Evolutionary conservation across 2,888 invertebrate species (phyloP).

Genomic region (Drosophila emarginata): DNA sequence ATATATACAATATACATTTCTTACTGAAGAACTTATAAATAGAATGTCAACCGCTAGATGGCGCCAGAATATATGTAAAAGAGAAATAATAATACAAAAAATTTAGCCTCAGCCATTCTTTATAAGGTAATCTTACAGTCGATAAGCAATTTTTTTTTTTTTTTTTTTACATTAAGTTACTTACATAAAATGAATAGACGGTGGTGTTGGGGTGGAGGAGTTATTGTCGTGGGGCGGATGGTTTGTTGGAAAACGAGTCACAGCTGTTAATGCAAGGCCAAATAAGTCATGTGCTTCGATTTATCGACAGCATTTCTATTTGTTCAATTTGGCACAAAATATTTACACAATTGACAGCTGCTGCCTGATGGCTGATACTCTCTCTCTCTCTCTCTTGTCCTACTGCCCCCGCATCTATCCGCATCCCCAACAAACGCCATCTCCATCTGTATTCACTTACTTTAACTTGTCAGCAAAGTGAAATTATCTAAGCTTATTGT

Average conservation of each 20-base stretch:
- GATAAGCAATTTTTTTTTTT: too few relatives aligned
- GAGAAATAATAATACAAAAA: too few relatives aligned
- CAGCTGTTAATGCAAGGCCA: slow-evolving; percentile 66
- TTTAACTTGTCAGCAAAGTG: slow-evolving; percentile 1
- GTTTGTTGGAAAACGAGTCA: slow-evolving; percentile 22
- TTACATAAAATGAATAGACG: slow-evolving; percentile 1
- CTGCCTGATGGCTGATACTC: slow-evolving; percentile 8
- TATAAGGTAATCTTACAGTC: too few relatives aligned
- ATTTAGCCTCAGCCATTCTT: too few relatives aligned
- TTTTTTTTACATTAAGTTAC: neutral
- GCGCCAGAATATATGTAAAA: too few relatives aligned
- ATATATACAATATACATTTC: too few relatives aligned
- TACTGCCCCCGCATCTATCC: too few relatives aligned
- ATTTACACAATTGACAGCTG: slow-evolving; percentile 76
- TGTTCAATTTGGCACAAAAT: slow-evolving; percentile 71
- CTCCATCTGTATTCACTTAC: neutral
- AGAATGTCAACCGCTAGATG: too few relatives aligned
- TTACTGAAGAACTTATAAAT: too few relatives aligned
- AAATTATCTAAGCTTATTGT: slow-evolving; percentile 73
- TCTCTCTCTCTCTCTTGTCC: neutral
- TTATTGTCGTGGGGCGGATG: neutral
- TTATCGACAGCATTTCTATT: slow-evolving; percentile 69
- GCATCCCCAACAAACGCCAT: neutral
- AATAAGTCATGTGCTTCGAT: slow-evolving; percentile 68
- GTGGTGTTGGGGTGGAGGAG: too few relatives aligned